Base-by-base conservation (phyloP, 2,797 vertebrate species). In the Mormyrus hasselquistii region DNA sequence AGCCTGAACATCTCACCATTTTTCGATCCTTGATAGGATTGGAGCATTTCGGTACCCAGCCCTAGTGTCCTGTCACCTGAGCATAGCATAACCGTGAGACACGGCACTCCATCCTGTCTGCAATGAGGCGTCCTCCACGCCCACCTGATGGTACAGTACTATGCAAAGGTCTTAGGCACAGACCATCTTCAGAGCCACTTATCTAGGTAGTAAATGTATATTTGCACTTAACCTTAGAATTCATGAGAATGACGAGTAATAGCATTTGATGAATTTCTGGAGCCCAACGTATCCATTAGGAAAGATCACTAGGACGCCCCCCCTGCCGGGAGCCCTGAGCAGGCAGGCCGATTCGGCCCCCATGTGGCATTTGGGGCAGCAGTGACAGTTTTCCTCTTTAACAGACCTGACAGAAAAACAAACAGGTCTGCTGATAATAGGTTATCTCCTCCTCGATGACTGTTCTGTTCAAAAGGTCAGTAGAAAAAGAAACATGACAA, bases 391-490 rank as follows among this genome's bases (percentile, higher is more conserved):
- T 49, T 41, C 34, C 69, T 69, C 89, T 90, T 88, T 90, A 10
- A 55, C 87, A 85, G 55, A 47, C 47, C 1, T 49, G 52, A 55
- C 22, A 69, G 12, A 9, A 25, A 89, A 62, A 57, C 85, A 85
- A 52, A 19, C 79, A 34, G 62, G 52, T 22, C 62, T 14, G 29
- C 83, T 38, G 88, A 87, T 79, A 86, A 88, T 59, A 83, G 53
- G 89, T 47, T 49, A 85, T 7, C 57, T 52, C 38, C 2, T 38
- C 10, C 1, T 5, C 0, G 49, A 38, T 87, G 22, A 59, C 52
- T 25, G 87, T 29, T 44, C n/a, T 7, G 19, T 87, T 69, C 88
- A 52, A 89, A 91, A 91, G 90, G 89, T 89, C 89, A 89, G 53
- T 50, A 57, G 86, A 84, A 88, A 88, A 57, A 79, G 85, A 88